A percentile compares a stretch with the other conserved stretches of the same genome.
Evolutionary conservation across 2,113 vertebrate species (phyloP).

Genomic region (Natator depressus): DNA sequence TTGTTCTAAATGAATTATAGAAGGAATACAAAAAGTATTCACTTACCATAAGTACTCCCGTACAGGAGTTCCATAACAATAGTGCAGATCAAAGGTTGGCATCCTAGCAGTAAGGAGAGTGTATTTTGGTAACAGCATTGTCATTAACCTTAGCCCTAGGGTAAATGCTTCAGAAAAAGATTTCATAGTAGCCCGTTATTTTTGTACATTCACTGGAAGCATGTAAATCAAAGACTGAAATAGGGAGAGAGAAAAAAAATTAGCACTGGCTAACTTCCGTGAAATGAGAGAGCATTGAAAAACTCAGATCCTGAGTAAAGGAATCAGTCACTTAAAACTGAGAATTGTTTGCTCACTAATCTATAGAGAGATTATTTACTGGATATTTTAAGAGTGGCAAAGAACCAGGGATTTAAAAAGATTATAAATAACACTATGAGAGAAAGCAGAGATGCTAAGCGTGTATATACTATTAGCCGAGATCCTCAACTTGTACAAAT

Average conservation of each 20-base stretch:
- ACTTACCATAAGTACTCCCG: not conserved
- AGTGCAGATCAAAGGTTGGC: not conserved
- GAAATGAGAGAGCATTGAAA: not conserved
- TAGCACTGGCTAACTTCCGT: fast-evolving
- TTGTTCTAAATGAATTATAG: not conserved
- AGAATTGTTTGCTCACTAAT: not conserved
- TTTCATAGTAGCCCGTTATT: not conserved
- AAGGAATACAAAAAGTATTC: not conserved
- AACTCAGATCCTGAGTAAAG: not conserved
- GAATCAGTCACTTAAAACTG: not conserved
- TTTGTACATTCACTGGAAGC: not conserved
- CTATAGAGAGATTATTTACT: not conserved
- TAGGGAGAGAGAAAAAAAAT: not conserved
- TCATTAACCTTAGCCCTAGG: not conserved
- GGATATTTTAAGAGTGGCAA: not conserved
- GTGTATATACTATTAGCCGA: not conserved
- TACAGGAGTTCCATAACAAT: not conserved
- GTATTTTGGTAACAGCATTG: not conserved
- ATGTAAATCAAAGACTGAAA: not conserved
- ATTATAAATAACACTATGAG: not conserved
- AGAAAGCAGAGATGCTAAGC: not conserved
- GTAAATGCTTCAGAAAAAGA: not conserved
- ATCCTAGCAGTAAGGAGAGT: not conserved
- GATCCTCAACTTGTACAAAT: not conserved
- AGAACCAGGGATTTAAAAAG: not conserved